A percentile compares a stretch with the other conserved stretches of the same genome.
Evolutionary conservation across 2,797 vertebrate species (phyloP).

Genomic region (Sebastes glaucus): DNA sequence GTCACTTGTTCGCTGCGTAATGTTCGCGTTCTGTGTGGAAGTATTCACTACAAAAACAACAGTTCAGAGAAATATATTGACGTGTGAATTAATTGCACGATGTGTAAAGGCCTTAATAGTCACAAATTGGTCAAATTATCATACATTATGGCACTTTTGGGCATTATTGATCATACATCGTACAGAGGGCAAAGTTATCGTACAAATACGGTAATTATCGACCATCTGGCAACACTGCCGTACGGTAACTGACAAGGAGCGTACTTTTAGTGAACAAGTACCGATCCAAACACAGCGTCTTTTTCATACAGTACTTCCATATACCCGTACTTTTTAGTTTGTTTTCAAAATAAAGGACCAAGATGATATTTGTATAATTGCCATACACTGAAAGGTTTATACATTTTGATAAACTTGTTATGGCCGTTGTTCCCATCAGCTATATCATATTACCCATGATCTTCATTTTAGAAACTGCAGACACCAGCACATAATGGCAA

Average conservation of each 20-base stretch:
- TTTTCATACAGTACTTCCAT: background rate
- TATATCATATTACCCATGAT: background rate
- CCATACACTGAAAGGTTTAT: background rate
- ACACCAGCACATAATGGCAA: background rate
- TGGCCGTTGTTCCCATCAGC: background rate
- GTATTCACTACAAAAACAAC: too few relatives aligned
- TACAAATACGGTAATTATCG: too few relatives aligned
- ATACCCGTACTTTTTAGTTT: background rate
- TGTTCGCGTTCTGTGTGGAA: too few relatives aligned
- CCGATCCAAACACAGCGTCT: background rate
- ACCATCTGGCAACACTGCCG: too few relatives aligned
- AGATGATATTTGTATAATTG: background rate
- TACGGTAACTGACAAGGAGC: background rate
- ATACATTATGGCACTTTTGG: too few relatives aligned
- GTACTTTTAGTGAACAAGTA: background rate
- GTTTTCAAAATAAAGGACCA: background rate
- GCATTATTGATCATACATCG: too few relatives aligned
- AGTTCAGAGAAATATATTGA: too few relatives aligned
- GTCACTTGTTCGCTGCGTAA: too few relatives aligned
- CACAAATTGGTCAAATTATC: too few relatives aligned
- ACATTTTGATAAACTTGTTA: background rate
- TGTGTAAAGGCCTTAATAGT: too few relatives aligned
- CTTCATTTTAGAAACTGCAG: background rate
- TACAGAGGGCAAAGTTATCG: too few relatives aligned
- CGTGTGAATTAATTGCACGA: too few relatives aligned